A percentile compares a stretch with the other conserved stretches of the same genome.
These are phyloP conservation scores for Acrocephalus kingi DNA, from an alignment of 2,113 vertebrate genomes.

Conservation along the genomic window DNA sequence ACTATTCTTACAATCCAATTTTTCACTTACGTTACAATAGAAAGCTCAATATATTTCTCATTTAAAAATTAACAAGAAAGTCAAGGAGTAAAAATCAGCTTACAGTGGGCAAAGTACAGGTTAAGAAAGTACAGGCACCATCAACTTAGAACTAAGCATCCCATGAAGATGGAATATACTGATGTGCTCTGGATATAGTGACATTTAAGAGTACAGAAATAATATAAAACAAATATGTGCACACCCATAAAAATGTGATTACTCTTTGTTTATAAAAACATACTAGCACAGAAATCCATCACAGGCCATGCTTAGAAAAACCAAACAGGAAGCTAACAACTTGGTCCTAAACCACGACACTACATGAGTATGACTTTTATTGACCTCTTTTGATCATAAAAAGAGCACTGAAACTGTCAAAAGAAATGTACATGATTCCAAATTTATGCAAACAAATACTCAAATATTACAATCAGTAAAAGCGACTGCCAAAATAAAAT, in stretches of 20 bases:
- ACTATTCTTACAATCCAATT: background rate
- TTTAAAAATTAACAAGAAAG: background rate
- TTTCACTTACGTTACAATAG: background rate
- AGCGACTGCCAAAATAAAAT: background rate
- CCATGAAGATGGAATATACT: background rate
- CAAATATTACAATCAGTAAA: background rate
- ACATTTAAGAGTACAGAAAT: background rate
- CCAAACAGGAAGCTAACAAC: background rate
- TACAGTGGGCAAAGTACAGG: background rate
- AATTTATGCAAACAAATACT: slow-evolving; percentile 13
- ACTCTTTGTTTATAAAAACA: background rate
- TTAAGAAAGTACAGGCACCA: background rate
- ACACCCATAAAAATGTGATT: background rate
- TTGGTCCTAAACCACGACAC: background rate
- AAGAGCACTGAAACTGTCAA: background rate
- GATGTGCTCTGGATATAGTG: background rate
- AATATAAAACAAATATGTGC: background rate
- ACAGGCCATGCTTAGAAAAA: background rate
- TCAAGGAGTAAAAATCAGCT: background rate
- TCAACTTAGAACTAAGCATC: background rate
- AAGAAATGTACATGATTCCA: background rate
- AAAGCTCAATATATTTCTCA: background rate
- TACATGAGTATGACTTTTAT: background rate
- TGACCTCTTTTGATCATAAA: background rate
- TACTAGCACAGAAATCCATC: background rate